Evolutionary conservation across 2,888 invertebrate genomes (phyloP).

Genomic region (Brachylomia viminalis): DNA sequence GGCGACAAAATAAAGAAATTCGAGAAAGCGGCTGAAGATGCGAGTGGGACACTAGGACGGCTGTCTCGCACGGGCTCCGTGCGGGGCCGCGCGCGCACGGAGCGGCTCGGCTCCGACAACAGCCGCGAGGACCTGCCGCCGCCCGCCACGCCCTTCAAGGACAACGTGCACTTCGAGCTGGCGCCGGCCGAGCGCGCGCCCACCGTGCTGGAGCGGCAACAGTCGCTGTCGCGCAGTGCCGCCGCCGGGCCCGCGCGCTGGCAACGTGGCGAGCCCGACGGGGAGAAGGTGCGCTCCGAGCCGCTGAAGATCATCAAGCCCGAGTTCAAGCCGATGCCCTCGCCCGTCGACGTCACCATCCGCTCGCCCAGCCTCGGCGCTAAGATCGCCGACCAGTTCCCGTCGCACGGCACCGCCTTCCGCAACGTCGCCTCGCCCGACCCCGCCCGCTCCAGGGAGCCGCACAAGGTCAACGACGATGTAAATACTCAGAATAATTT

Average conservation of each 20-base stretch:
- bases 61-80: constrained; percentile 84
- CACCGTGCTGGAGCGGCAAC: constrained; percentile 73
- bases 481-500: constrained; percentile 81
- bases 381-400: constrained; percentile 85
- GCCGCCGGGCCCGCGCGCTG: constrained; percentile 76
- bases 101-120: constrained; percentile 73
- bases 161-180: constrained; percentile 79
- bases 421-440: constrained; percentile 86
- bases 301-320: constrained; percentile 87
- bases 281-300: constrained; percentile 79
- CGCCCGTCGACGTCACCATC: constrained; percentile 84
- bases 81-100: constrained; percentile 68
- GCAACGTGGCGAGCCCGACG: constrained; percentile 78
- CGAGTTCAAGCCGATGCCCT: constrained; percentile 85
- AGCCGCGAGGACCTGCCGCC: constrained; percentile 78
- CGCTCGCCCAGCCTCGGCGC: constrained; percentile 86
- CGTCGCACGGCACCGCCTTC: constrained; percentile 87
- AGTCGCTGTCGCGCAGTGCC: constrained; percentile 70
- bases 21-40: constrained; percentile 86
- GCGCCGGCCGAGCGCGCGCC: constrained; percentile 51
- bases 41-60: constrained; percentile 75
- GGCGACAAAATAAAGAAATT: constrained; percentile 88
- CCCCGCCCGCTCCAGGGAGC: constrained; percentile 71
- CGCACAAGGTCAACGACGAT: constrained; percentile 78
- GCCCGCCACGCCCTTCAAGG: constrained; percentile 83